Evolutionary conservation across 1,140 invertebrate species (phyloP), one percentile per base, ranked within the genome.

Genomic region (Drosophila micromelanica): DNA sequence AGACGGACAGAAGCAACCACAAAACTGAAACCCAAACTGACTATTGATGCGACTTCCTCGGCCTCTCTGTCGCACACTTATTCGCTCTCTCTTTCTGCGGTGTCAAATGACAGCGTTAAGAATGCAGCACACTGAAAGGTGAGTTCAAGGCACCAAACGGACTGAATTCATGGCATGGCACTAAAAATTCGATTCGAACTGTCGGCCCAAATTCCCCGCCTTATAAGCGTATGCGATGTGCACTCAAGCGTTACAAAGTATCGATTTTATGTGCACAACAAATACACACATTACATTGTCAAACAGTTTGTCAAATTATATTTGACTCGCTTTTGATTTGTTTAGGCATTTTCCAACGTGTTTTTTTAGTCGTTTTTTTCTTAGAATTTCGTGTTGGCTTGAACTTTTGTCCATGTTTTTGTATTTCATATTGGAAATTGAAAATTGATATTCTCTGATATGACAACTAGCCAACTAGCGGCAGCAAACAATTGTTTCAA

Each of bases 381-480:
- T 52, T n/a, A n/a, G 72, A 63, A 74, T 64, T 62, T 11, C 12
- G 35, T 13, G 27, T 45, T 42, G 54, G 27, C 56, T 45, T 23
- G 45, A 67, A 30, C 63, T 73, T 73, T 70, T 73, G 68, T 48
- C 51, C 51, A 73, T 65, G 48, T 60, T 69, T 64, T n/a, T n/a
- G n/a, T n/a, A 30, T 64, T 40, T 42, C 37, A 57, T 46, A 42
- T 52, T 76, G 38, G 70, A 68, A 57, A 76, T 73, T 76, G 70
- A 76, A 68, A 57, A 76, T 73, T 76, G 70, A 76, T 76, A 76
- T 75, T 75, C 56, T 61, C 13, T 62, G 62, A 73, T 70, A 73
- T 64, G 68, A 48, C 55, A 51, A 46, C 20, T 20, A 35, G 27
- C 55, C 27, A 15, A 42, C 51, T 1, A 20, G 6, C 30, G 32